phyloP scores from a whole-genome alignment of 2,797 vertebrate species.

The Picus viridis region DNA sequence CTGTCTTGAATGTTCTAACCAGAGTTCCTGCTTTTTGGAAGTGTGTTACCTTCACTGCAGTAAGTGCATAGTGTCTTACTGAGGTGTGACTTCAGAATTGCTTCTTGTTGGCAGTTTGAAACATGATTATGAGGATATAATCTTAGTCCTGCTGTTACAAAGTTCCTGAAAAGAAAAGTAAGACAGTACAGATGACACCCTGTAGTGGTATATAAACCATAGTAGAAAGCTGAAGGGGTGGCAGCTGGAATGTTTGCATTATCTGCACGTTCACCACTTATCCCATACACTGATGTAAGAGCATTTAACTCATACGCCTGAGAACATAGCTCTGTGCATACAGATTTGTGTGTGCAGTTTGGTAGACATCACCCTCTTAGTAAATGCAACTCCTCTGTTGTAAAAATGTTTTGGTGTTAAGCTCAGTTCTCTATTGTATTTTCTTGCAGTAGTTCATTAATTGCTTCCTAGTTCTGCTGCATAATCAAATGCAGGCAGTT shows the following conservation, averaged over 20 bases:
- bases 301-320: background rate
- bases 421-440: background rate
- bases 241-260: background rate
- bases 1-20: background rate
- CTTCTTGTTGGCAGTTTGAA: constrained; percentile 16
- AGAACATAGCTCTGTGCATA: background rate
- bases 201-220: background rate
- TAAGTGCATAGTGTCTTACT: background rate
- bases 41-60: background rate
- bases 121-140: background rate
- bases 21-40: background rate
- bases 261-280: background rate
- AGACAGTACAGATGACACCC: background rate
- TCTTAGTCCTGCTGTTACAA: background rate
- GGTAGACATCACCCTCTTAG: background rate
- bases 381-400: background rate
- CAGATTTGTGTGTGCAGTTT: background rate
- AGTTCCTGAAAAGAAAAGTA: background rate
- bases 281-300: background rate
- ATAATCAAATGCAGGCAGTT: background rate
- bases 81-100: constrained; percentile 19
- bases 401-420: background rate
- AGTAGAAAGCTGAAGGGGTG: background rate
- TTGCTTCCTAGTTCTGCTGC: background rate
- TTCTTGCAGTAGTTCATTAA: background rate